phyloP scores from a whole-genome alignment of 2,797 vertebrate genomes.

The Sebastes iracundus region DNA sequence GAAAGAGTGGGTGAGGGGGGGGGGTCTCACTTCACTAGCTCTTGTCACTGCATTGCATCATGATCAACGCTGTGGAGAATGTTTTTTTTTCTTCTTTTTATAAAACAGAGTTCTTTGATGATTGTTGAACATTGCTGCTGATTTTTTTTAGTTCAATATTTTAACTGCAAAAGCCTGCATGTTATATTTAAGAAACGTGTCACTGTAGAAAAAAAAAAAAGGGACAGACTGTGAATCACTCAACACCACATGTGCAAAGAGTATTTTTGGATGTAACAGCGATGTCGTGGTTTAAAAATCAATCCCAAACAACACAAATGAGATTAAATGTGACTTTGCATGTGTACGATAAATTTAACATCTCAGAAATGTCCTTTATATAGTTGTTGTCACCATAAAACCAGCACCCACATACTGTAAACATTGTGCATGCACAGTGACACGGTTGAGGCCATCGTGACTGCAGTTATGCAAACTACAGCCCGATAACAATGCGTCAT shows the following conservation, averaged over 20 bases:
- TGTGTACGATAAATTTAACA: background rate
- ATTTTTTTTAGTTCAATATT: background rate
- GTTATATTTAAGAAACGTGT: background rate
- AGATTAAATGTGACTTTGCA: background rate
- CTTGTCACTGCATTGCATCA: constrained; percentile 1
- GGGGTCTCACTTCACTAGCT: background rate
- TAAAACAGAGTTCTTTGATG: background rate
- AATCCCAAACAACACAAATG: background rate
- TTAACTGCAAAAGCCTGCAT: background rate
- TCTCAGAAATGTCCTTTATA: background rate
- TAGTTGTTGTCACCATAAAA: background rate
- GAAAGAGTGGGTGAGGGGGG: background rate
- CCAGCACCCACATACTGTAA: background rate
- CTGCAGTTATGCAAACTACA: constrained; percentile 23
- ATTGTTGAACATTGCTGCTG: background rate
- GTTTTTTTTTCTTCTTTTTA: background rate
- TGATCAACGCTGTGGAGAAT: background rate
- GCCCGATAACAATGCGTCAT: constrained; percentile 12
- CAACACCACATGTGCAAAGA: background rate
- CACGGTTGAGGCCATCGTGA: background rate
- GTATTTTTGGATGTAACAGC: background rate
- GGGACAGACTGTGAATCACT: background rate
- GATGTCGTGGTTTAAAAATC: background rate
- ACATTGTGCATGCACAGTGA: background rate
- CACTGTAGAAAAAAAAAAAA: background rate